Evolutionary conservation across 2,113 vertebrate species (phyloP).

Genomic region (Phyllopteryx taeniolatus): DNA sequence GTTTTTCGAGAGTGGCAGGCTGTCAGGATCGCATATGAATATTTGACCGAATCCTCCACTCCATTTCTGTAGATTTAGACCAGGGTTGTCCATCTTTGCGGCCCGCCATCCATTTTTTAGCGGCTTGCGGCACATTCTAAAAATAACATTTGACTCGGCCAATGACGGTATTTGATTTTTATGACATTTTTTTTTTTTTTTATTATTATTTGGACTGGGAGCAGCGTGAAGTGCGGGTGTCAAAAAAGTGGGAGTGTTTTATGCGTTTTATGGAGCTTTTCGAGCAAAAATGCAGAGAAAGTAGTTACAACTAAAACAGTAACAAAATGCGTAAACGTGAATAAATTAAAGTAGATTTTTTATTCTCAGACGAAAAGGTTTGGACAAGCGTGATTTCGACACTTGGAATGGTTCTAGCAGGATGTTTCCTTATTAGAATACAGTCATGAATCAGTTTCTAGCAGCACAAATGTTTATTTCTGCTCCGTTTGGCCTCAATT

Average conservation of each 20-base stretch:
- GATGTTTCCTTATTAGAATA: not conserved
- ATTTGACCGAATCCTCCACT: constrained; percentile 51
- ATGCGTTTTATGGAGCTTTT: too few relatives aligned
- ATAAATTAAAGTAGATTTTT: too few relatives aligned
- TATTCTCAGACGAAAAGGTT: too few relatives aligned
- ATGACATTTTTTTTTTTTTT: not conserved
- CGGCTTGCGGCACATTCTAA: not conserved
- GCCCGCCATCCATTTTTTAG: not conserved
- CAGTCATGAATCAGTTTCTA: not conserved
- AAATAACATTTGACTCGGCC: not conserved
- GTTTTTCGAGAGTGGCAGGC: constrained; percentile 40
- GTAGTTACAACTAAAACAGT: too few relatives aligned
- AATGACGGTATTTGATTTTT: too few relatives aligned
- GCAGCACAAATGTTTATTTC: not conserved
- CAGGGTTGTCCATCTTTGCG: not conserved
- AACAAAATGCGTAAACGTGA: too few relatives aligned
- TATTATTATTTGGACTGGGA: too few relatives aligned
- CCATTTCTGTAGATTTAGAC: not conserved
- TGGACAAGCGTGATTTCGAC: not conserved
- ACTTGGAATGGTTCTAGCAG: not conserved
- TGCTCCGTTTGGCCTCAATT: not conserved
- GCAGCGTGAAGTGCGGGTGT: too few relatives aligned
- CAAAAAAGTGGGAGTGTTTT: too few relatives aligned
- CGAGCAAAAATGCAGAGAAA: too few relatives aligned
- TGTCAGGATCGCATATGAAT: constrained; percentile 61